Evolutionary conservation across 30 jellyfish, hydroid and myxozoan genomes (phyloP).

Genomic region (Hydra vulgaris): DNA sequence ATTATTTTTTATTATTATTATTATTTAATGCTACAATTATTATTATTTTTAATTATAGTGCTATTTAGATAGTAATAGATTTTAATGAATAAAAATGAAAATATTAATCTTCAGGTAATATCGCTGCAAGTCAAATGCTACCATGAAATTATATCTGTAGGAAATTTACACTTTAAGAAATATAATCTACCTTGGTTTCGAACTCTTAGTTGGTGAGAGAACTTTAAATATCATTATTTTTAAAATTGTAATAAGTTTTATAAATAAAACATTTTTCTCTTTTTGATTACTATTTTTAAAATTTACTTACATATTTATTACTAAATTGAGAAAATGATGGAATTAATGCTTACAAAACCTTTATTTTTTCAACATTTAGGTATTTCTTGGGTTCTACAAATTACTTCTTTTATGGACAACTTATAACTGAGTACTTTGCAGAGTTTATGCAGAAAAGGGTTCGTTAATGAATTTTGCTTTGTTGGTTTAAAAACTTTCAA

Average conservation of each 20-base stretch:
- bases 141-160: conserved; percentile 89
- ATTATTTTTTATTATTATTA: not conserved
- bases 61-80: no score
- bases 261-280: no score
- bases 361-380: conserved; percentile 19
- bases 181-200: conserved; percentile 82
- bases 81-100: not conserved
- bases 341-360: not conserved
- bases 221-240: not conserved
- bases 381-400: conserved; percentile 65
- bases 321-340: not conserved
- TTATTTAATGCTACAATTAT: not conserved
- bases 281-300: not conserved
- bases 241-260: no score
- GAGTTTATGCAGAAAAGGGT: conserved; percentile 60
- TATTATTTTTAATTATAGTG: not conserved
- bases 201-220: conserved; percentile 78
- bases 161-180: conserved; percentile 62
- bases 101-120: conserved; percentile 40
- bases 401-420: conserved; percentile 85
- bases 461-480: no score
- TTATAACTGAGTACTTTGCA: conserved; percentile 78
- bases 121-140: conserved; percentile 78
- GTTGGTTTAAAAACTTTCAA: no score
- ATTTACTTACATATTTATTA: not conserved